Conservation (phyloP, 1,140 invertebrate species). For the Zaprionus ornatus region DNA sequence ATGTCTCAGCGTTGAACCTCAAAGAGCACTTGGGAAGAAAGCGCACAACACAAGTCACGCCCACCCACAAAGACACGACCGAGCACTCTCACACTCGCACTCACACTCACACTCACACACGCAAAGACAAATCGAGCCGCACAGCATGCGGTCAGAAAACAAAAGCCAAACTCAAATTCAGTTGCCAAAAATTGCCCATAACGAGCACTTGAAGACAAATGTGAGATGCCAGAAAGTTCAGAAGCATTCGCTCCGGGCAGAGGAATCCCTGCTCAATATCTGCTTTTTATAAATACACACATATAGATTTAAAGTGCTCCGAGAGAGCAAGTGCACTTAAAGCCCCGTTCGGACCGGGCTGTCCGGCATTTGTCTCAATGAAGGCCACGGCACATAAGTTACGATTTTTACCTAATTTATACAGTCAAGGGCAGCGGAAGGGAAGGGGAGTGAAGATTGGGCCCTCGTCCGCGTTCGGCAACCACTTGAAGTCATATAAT, state of each 20-base stretch:
- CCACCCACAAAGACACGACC: slow-evolving; percentile 13
- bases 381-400: slow-evolving; percentile 71
- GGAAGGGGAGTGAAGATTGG: not conserved
- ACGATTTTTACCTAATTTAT: slow-evolving; percentile 75
- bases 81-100: slow-evolving; percentile 7
- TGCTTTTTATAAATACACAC: slow-evolving; percentile 26
- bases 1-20: slow-evolving; percentile 55
- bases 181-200: slow-evolving; percentile 73
- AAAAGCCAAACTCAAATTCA: slow-evolving; percentile 55
- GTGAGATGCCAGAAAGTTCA: slow-evolving; percentile 61
- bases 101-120: not conserved
- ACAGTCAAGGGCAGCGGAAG: slow-evolving; percentile 29
- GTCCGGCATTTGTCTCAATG: slow-evolving; percentile 72
- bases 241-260: not conserved
- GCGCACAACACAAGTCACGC: slow-evolving; percentile 34
- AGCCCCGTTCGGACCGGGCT: slow-evolving; percentile 42
- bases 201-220: slow-evolving; percentile 76
- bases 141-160: slow-evolving; percentile 63
- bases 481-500: slow-evolving; percentile 75
- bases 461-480: slow-evolving; percentile 23
- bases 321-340: slow-evolving; percentile 61
- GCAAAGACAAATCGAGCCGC: slow-evolving; percentile 5
- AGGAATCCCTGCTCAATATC: slow-evolving; percentile 58
- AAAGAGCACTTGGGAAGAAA: slow-evolving; percentile 53
- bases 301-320: slow-evolving; percentile 65